Evolutionary conservation across 1,140 invertebrate genomes (phyloP).

Genomic region (Cotesia glomerata): DNA sequence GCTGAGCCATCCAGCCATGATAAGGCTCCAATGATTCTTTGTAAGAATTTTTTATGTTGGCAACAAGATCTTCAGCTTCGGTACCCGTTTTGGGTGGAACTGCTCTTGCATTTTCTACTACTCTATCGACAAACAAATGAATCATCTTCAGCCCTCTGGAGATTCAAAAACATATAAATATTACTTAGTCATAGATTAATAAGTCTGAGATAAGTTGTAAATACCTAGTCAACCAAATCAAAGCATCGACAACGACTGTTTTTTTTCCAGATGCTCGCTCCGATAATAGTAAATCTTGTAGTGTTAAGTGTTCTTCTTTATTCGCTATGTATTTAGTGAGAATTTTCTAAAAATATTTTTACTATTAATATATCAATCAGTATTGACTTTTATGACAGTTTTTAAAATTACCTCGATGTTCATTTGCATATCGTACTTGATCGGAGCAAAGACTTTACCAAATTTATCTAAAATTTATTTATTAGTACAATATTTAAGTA

Average conservation of each 20-base stretch:
- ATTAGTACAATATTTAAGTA: not conserved
- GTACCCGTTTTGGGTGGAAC: constrained; percentile 47
- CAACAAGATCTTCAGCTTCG: constrained; percentile 63
- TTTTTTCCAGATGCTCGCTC: constrained; percentile 63
- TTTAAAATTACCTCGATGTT: constrained; percentile 71
- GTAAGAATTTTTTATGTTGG: constrained; percentile 68
- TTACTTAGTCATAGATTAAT: not conserved
- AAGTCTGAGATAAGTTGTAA: not conserved
- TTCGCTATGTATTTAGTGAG: constrained; percentile 64
- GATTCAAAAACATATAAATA: constrained; percentile 29
- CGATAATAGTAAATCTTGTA: constrained; percentile 71
- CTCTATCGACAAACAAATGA: constrained; percentile 65
- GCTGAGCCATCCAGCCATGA: constrained; percentile 72
- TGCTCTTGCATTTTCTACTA: constrained; percentile 60
- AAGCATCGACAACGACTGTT: constrained; percentile 65
- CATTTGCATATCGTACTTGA: constrained; percentile 76
- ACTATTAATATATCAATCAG: not conserved
- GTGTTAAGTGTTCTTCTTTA: constrained; percentile 64
- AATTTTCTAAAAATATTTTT: constrained; percentile 67
- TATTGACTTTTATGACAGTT: too few relatives aligned
- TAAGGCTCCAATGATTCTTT: constrained; percentile 69
- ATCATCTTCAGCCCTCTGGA: constrained; percentile 70
- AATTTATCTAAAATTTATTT: constrained; percentile 68
- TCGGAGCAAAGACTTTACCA: constrained; percentile 74
- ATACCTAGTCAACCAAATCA: constrained; percentile 75